Base-by-base conservation (phyloP, 2,888 invertebrate genomes). In the Calephelis perditalis region DNA sequence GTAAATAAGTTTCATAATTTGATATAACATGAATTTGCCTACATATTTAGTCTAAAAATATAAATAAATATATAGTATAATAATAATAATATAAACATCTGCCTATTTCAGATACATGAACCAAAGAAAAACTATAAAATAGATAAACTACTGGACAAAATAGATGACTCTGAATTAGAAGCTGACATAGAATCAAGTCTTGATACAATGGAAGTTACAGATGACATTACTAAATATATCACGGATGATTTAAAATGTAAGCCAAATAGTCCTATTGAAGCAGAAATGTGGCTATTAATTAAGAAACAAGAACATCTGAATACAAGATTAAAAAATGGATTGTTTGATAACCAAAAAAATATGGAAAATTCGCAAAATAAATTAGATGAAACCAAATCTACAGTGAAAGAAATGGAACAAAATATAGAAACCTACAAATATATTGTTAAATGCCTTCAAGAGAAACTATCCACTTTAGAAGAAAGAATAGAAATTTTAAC, bases 401-500 rank as follows among this genome's bases (percentile, higher is more conserved):
- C 74, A 6, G 81, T 75, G 57, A 80, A 73, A 63, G 82, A 82
- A 43, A 74, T 79, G 63, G 84, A 87, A 64, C 77, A 81, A 61
- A 80, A 72, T 65, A 71, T 81, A 45, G 84, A 89, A 54, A 80
- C 79, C 11, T 73, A 83, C 47, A 89, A 86, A 66, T 89, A 88
- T 68, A 77, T 87, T 66, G 79, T 85, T 0, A 89, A 88, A 71
- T 83, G 85, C 67, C 74, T 89, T 44, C 88, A 89, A 70, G 89
- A 89, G 64, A 89, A 88, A 70, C 83, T 86, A 67, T 81, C 86
- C 7, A 84, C 87, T 40, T 75, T 86, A 61, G 89, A 89, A 63
- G 89, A 89, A 70, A 88, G 89, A 71, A 82, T 89, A 67, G 87
- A 89, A 73, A 88, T 89, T 62, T 69, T 89, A 60, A 83, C 87